These are phyloP conservation scores for Brenthis ino DNA, from an alignment of 2,888 invertebrate species.

Conservation along the genomic window DNA sequence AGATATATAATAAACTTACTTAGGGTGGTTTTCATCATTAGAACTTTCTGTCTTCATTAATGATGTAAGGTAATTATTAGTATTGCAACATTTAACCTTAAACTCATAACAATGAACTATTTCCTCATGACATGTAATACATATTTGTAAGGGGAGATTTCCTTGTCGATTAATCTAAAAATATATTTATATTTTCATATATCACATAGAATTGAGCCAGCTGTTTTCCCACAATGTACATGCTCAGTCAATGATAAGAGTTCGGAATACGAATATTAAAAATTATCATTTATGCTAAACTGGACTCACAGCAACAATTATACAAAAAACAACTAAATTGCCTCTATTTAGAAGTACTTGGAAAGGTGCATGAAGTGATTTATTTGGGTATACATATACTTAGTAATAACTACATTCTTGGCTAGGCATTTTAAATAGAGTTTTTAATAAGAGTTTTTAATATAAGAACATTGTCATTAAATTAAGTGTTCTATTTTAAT, in stretches of 20 bases:
- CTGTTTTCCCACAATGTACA: no score
- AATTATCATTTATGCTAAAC: no score
- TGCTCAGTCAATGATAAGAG: no score
- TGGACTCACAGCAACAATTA: no score
- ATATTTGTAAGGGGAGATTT: slow-evolving; percentile 56
- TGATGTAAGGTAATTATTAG: slow-evolving; percentile 59
- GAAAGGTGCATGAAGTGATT: no score
- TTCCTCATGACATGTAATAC: slow-evolving; percentile 54
- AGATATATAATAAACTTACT: slow-evolving; percentile 12
- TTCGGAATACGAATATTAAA: no score
- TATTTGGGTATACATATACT: no score
- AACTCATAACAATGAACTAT: slow-evolving; percentile 66
- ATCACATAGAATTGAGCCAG: no score
- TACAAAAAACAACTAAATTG: no score
- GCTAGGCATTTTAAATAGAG: no score
- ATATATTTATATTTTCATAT: neutral
- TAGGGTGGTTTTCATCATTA: neutral
- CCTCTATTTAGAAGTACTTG: no score
- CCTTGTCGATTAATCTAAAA: slow-evolving; percentile 50
- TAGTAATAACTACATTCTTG: neutral
- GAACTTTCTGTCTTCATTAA: slow-evolving; percentile 39
- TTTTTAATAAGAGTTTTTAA: neutral
- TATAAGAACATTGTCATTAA: neutral
- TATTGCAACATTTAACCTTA: slow-evolving; percentile 67
- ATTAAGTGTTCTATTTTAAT: neutral